Base-by-base conservation (phyloP, 2,113 vertebrate genomes). In the Plestiodon gilberti region DNA sequence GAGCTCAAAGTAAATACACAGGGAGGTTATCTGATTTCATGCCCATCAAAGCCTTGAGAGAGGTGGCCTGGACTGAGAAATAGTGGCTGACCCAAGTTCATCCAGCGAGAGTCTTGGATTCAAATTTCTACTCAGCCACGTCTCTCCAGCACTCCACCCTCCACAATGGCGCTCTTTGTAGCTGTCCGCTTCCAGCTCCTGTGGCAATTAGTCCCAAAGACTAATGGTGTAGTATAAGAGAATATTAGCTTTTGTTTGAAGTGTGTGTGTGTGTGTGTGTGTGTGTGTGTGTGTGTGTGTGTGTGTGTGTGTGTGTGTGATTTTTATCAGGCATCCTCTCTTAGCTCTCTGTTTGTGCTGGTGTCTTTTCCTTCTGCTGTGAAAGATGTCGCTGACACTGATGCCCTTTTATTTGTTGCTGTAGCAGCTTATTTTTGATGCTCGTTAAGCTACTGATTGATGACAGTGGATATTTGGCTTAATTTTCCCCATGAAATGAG, bases 281-380 rank as follows among this genome's bases (percentile, higher is more conserved):
- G 2, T 15, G 9, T 3, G 13, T 55, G 2, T 15, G 9, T 3
- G 13, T 55, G 2, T 15, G 9, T 3, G 13, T 55, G 2, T 15
- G 9, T 3, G 13, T 55, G 2, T 15, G 9, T 3, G 13, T 55
- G 2, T 15, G 17, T 55, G 20, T 23, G 81, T 70, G 35, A 59
- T 33, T 67, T 48, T 81, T 28, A 43, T 80, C 8, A 43, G 13
- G 22, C 52, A 57, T 57, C 57, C 10, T 38, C 67, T 48, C 55
- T 11, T 64, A 79, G 61, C 22, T n/a, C 35, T 57, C 2, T 69
- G 7, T 67, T 28, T 55, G 25, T 55, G 10, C 38, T 14, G 17
- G 75, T 69, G 13, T 28, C 7, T 3, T 52, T 14, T 35, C 40
- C 22, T 28, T 11, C 48, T 76, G 23, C 59, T 38, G 14, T 79